Percentiles rank a stretch among this genome's conserved stretches.
Evolutionary conservation across 2,888 invertebrate species (phyloP).

Genomic region (Andrena dorsata): DNA sequence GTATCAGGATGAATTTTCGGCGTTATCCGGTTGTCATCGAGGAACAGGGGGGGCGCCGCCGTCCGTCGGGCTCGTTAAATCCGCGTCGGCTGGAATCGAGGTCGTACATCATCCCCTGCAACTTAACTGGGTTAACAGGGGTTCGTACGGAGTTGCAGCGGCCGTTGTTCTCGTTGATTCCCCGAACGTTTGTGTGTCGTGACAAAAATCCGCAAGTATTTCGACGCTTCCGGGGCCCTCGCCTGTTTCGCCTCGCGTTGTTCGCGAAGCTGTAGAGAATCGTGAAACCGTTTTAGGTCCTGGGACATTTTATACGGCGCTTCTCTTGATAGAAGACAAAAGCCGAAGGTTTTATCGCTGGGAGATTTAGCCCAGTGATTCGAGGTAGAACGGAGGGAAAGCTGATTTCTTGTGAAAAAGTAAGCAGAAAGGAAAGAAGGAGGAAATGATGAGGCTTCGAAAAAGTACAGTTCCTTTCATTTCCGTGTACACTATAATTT

Average conservation of each 20-base stretch:
- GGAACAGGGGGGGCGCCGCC: conserved; percentile 4
- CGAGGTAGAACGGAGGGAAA: background rate
- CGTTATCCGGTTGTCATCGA: conserved; percentile 59
- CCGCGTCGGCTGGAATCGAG: conserved; percentile 46
- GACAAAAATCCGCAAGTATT: conserved; percentile 7
- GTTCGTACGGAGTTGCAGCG: conserved; percentile 54
- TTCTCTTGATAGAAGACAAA: background rate
- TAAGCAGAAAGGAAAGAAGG: background rate
- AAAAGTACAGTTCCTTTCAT: background rate
- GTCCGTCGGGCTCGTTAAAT: conserved; percentile 57
- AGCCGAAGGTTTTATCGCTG: no score
- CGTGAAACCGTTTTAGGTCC: background rate
- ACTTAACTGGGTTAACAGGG: conserved; percentile 63
- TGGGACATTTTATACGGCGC: background rate
- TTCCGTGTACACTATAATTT: background rate
- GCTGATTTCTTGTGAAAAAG: background rate
- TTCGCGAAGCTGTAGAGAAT: background rate
- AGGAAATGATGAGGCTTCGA: no score
- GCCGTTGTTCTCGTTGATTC: conserved; percentile 7
- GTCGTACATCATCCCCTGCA: conserved; percentile 58
- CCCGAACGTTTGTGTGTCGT: background rate
- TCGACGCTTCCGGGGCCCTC: background rate
- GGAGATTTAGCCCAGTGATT: no score
- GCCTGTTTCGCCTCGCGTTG: background rate
- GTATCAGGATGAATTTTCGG: conserved; percentile 55